A percentile compares a stretch with the other conserved stretches of the same genome.
Evolutionary conservation across 2,888 invertebrate genomes (phyloP).

Genomic region (Coenonympha arcania): DNA sequence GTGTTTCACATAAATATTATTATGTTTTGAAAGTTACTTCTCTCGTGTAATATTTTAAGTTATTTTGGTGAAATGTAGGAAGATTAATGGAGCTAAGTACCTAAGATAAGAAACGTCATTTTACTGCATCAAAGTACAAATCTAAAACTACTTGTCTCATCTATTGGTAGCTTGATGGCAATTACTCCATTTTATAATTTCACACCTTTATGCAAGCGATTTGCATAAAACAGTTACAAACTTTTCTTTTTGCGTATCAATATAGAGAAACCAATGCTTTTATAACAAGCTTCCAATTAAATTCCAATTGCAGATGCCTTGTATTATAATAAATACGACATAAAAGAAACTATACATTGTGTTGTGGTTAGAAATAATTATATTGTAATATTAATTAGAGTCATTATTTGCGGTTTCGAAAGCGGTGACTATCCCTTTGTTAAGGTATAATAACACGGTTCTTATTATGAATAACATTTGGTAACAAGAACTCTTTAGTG

Average conservation of each 20-base stretch:
- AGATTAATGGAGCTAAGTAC: too few relatives aligned
- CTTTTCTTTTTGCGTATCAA: neutral
- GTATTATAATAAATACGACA: constrained; percentile 26
- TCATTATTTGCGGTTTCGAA: constrained; percentile 41
- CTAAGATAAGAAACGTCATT: too few relatives aligned
- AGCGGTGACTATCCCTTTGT: constrained; percentile 38
- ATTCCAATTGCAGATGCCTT: constrained; percentile 32
- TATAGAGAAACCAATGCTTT: constrained; percentile 23
- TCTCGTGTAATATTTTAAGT: too few relatives aligned
- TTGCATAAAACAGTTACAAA: too few relatives aligned
- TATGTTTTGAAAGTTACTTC: too few relatives aligned
- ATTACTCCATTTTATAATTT: too few relatives aligned
- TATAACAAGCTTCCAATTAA: constrained; percentile 37
- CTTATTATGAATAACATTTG: constrained; percentile 29
- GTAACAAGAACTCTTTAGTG: constrained; percentile 13
- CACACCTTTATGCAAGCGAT: too few relatives aligned
- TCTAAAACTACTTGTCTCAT: too few relatives aligned
- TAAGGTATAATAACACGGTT: constrained; percentile 38
- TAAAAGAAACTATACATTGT: constrained; percentile 35
- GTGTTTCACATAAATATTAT: too few relatives aligned
- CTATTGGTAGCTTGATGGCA: too few relatives aligned
- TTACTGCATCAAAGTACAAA: too few relatives aligned
- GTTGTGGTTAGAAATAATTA: constrained; percentile 52
- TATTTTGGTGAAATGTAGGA: too few relatives aligned
- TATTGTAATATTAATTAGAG: constrained; percentile 43